A percentile compares a stretch with the other conserved stretches of the same genome.
These are phyloP conservation scores for Pseudobourletiella spinata DNA, from an alignment of 1,140 invertebrate species.

Conservation along the genomic window DNA sequence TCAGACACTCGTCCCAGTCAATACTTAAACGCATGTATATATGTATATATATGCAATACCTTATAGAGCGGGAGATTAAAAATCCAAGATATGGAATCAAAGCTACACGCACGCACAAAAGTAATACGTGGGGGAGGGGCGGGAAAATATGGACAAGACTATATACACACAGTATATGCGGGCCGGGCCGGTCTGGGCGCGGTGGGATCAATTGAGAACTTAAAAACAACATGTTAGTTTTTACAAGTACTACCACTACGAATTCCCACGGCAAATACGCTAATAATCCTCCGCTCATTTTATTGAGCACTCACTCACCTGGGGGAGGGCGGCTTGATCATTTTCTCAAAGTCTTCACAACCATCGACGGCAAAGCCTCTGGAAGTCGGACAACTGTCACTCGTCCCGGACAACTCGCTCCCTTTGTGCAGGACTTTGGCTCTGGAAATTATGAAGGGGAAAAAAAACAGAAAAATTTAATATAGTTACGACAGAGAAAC, in stretches of 20 bases:
- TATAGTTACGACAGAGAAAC: too few species aligned
- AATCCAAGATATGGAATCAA: neutral
- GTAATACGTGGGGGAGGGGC: neutral
- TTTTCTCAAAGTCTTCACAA: constrained; percentile 29
- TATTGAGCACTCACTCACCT: too few species aligned
- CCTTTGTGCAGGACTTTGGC: constrained; percentile 30
- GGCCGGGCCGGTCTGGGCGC: too few species aligned
- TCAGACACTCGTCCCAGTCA: too few species aligned
- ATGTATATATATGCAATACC: too few species aligned
- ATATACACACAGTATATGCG: neutral
- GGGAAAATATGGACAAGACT: neutral
- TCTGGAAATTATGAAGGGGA: neutral
- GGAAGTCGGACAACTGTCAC: constrained; percentile 29
- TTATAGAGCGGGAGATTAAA: too few species aligned
- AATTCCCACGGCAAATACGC: neutral
- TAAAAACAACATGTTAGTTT: too few species aligned
- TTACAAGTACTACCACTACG: neutral
- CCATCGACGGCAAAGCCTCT: constrained; percentile 28
- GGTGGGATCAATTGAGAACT: too few species aligned
- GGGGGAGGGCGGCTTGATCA: constrained; percentile 32
- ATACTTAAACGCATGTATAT: too few species aligned
- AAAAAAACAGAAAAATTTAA: neutral
- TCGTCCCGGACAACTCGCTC: constrained; percentile 27
- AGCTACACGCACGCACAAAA: neutral
- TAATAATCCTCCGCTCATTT: neutral